Evolutionary conservation across 35 echinoderm and acorn worm species (phyloP).

Genomic region (Holothuria glaberrima): DNA sequence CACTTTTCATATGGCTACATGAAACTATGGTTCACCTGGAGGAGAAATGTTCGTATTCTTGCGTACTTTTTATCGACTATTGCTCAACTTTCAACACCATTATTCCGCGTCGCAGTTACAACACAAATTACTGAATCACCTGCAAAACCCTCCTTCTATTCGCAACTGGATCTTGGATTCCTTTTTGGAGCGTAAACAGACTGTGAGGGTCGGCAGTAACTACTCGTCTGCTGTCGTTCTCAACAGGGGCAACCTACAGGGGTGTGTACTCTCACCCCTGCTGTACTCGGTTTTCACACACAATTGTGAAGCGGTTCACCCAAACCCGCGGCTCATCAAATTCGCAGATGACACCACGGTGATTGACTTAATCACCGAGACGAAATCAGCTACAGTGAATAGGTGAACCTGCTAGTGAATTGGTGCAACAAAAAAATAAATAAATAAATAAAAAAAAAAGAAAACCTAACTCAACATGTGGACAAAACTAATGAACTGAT

Average conservation of each 20-base stretch:
- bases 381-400: background rate
- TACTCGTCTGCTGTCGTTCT: constrained; percentile 12
- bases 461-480: background rate
- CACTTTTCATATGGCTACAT: constrained; percentile 16
- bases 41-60: background rate
- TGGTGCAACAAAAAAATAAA: no score
- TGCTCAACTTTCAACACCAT: background rate
- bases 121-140: background rate
- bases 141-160: background rate
- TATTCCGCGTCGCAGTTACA: background rate
- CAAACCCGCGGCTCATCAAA: background rate
- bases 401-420: constrained; percentile 1
- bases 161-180: background rate
- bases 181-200: background rate
- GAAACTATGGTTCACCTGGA: background rate
- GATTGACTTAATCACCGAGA: background rate
- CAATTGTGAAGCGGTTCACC: background rate
- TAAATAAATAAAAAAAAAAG: no score
- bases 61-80: no score
- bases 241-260: constrained; percentile 31
- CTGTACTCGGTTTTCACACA: background rate
- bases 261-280: constrained; percentile 25
- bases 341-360: constrained; percentile 17
- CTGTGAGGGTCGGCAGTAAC: background rate
- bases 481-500: background rate